phyloP scores from a whole-genome alignment of 1,140 invertebrate species.

The Euglossa dilemma region DNA sequence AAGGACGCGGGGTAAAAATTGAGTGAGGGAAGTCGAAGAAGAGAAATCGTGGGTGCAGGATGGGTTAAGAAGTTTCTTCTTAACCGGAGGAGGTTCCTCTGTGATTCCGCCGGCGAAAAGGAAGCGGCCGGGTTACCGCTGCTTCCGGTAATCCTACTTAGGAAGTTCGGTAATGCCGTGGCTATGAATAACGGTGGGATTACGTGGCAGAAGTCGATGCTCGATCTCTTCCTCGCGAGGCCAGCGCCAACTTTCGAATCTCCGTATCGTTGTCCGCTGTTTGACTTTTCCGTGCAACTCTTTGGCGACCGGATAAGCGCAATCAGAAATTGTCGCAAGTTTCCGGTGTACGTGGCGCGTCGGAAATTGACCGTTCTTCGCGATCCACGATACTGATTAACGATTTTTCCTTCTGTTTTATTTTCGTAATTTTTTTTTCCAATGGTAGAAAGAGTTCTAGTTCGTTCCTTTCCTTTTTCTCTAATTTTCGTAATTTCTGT shows the following conservation, averaged over 20 bases:
- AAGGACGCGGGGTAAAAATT: neutral
- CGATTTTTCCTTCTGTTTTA: neutral
- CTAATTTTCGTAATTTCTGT: neutral
- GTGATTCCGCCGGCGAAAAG: constrained; percentile 34
- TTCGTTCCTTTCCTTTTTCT: neutral
- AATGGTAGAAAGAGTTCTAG: neutral
- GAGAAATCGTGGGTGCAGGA: constrained; percentile 18
- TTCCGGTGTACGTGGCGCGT: neutral
- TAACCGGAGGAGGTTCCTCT: constrained; percentile 42
- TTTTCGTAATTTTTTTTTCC: neutral
- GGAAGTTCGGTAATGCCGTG: constrained; percentile 61
- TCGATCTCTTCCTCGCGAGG: constrained; percentile 47
- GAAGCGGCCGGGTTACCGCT: constrained; percentile 41
- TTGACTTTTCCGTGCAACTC: constrained; percentile 42
- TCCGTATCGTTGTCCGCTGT: constrained; percentile 45
- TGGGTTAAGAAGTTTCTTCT: constrained; percentile 69
- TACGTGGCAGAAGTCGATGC: constrained; percentile 63
- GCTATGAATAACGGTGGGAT: constrained; percentile 69
- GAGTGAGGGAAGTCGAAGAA: constrained; percentile 6
- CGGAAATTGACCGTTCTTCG: neutral
- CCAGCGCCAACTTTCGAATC: constrained; percentile 49
- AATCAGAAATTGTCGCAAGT: neutral
- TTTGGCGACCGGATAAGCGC: neutral
- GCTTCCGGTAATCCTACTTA: constrained; percentile 68
- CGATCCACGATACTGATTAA: too few relatives aligned